Evolutionary conservation across 2,113 vertebrate species (phyloP).

Genomic region (Pseudorhombus dupliciocellatus): DNA sequence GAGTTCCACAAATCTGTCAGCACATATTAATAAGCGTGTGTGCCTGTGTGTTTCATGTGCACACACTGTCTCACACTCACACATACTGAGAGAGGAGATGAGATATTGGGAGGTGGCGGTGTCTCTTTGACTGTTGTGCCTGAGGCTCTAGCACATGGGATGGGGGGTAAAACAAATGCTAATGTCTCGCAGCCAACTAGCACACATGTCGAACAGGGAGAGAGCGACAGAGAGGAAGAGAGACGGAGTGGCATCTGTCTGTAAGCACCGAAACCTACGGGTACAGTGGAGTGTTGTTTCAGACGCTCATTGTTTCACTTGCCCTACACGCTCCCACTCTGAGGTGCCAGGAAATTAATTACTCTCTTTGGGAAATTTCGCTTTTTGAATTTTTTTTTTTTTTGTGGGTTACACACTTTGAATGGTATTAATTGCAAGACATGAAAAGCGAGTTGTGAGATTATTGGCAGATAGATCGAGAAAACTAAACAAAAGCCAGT

Average conservation of each 20-base stretch:
- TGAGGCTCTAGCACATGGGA: conserved; percentile 74
- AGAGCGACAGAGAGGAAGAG: conserved; percentile 22
- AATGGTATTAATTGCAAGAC: conserved; percentile 57
- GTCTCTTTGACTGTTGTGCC: conserved; percentile 76
- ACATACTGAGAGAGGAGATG: conserved; percentile 70
- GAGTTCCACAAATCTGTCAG: conserved; percentile 20
- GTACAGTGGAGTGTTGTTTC: conserved; percentile 49
- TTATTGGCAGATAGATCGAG: conserved; percentile 60
- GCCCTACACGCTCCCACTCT: conserved; percentile 53
- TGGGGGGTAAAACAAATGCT: conserved; percentile 76
- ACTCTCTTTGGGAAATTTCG: conserved; percentile 76
- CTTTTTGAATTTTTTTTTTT: background rate
- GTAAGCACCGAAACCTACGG: conserved; percentile 56
- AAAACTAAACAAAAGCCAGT: conserved; percentile 17
- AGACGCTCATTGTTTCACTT: conserved; percentile 56
- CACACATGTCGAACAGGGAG: conserved; percentile 69
- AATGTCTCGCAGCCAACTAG: conserved; percentile 74
- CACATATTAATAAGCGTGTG: conserved; percentile 50
- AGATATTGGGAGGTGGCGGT: conserved; percentile 70
- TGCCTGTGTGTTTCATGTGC: conserved; percentile 33
- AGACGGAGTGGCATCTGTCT: conserved; percentile 78
- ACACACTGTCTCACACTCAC: conserved; percentile 57
- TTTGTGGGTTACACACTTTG: conserved; percentile 56
- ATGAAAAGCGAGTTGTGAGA: conserved; percentile 48
- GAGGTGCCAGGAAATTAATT: conserved; percentile 76